These are phyloP conservation scores for Condylura cristata DNA, from an alignment of 2,113 vertebrate genomes.

Conservation along the genomic window DNA sequence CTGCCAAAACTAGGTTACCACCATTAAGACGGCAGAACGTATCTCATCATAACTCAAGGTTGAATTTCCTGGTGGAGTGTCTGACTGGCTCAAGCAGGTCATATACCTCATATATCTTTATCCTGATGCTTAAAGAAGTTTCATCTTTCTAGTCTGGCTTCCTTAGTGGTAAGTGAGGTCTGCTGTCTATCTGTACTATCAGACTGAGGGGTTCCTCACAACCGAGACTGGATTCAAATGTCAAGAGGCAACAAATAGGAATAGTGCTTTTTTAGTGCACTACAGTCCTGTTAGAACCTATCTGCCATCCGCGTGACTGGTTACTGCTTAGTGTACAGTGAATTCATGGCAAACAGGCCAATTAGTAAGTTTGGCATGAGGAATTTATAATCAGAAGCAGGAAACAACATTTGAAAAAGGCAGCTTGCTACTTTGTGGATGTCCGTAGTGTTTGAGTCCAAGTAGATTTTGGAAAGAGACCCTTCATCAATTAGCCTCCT, in stretches of 20 bases:
- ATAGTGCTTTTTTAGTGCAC: too few relatives aligned
- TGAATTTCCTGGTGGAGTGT: background rate
- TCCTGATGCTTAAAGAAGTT: background rate
- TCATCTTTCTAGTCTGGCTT: background rate
- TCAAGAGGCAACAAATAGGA: background rate
- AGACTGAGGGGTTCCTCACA: background rate
- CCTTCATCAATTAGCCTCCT: constrained; percentile 17
- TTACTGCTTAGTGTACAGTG: background rate
- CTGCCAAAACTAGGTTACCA: background rate
- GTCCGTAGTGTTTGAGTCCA: background rate
- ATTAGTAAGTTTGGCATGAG: background rate
- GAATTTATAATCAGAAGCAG: background rate
- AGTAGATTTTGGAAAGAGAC: constrained; percentile 49
- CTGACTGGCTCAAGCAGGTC: background rate
- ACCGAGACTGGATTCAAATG: background rate
- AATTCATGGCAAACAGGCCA: background rate
- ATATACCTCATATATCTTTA: background rate
- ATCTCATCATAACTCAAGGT: background rate
- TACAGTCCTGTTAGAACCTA: background rate
- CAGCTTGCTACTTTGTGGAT: background rate
- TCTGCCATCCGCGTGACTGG: background rate
- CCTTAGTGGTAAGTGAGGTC: background rate
- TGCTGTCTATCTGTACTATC: background rate
- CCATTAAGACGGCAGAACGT: background rate
- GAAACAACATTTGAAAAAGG: constrained; percentile 32